phyloP scores from a whole-genome alignment of 1,140 invertebrate species.

The Metopolophium dirhodum region DNA sequence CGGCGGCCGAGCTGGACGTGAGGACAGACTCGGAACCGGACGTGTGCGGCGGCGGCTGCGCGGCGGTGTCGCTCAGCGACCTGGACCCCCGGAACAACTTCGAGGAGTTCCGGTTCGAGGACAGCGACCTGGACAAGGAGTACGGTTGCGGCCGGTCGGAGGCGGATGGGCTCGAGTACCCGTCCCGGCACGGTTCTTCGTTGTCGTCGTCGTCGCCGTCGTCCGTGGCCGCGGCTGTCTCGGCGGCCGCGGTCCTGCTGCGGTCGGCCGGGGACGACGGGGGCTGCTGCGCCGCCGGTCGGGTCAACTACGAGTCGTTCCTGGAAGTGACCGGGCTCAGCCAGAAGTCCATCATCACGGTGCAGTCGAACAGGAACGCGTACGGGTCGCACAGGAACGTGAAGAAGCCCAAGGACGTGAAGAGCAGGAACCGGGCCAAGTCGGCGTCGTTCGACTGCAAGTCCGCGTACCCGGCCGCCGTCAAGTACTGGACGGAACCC shows the following conservation, averaged over 20 bases:
- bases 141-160: slow-evolving; percentile 46
- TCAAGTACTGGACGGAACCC: slow-evolving; percentile 62
- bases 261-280: neutral
- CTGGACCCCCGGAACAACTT: slow-evolving; percentile 69
- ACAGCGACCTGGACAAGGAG: slow-evolving; percentile 71
- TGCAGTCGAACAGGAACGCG: slow-evolving; percentile 70
- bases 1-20: slow-evolving; percentile 17
- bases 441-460: slow-evolving; percentile 41
- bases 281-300: neutral
- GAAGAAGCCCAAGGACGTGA: slow-evolving; percentile 79
- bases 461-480: slow-evolving; percentile 58
- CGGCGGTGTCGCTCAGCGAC: slow-evolving; percentile 58
- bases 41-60: neutral
- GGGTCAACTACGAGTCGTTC: slow-evolving; percentile 74
- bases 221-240: neutral
- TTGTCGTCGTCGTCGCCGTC: neutral
- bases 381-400: slow-evolving; percentile 78
- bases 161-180: slow-evolving; percentile 66
- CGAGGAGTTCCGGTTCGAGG: slow-evolving; percentile 80
- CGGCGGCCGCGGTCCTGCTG: neutral
- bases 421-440: slow-evolving; percentile 63
- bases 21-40: neutral
- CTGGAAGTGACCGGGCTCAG: slow-evolving; percentile 80
- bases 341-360: slow-evolving; percentile 75
- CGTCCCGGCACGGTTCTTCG: slow-evolving; percentile 62